Base-by-base conservation (phyloP, 2,797 vertebrate species). In the Periparus ater region DNA sequence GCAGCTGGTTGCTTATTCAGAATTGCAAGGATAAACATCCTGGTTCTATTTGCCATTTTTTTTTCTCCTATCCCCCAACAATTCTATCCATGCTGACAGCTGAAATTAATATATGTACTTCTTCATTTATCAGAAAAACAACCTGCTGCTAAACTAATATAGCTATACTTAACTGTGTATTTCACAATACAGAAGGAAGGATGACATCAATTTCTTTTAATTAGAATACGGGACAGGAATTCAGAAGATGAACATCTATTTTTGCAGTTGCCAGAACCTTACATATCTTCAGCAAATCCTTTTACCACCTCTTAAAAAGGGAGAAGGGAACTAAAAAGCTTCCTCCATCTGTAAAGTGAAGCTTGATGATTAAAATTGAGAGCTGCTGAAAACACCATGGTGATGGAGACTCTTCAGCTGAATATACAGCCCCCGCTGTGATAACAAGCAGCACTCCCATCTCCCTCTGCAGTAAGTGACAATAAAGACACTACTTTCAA, bases 351-450 rank as follows among this genome's bases (percentile, higher is more conserved):
- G 32, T 55, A 44, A 81, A 89, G 48, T 2, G 10, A 75, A 70
- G 40, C 44, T 58, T 68, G 29, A 67, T 79, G 51, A 65, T 62
- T 85, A 45, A 66, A 88, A 79, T 9, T 48, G 54, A 91, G 85
- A 92, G 36, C 61, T 68, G 67, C n/a, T 80, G 66, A 89, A 83
- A 93, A 92, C 67, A 47, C 86, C 88, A 76, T 63, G 71, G 96
- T 65, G 84, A 95, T 61, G 47, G 74, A 84, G 57, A 53, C 30
- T 65, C 78, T 85, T 93, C 66, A 83, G 47, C 72, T 88, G 83
- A 84, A 80, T 8, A 32, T 11, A 32, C 38, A 81, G 73, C 66
- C 63, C 82, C 75, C 2, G 0, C 85, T 78, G 76, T 27, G 63
- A 48, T 13, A 51, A 86, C 17, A 38, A 78, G 85, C 77, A 84